phyloP scores from a whole-genome alignment of 2,888 invertebrate genomes.

The Teleogryllus oceanicus region DNA sequence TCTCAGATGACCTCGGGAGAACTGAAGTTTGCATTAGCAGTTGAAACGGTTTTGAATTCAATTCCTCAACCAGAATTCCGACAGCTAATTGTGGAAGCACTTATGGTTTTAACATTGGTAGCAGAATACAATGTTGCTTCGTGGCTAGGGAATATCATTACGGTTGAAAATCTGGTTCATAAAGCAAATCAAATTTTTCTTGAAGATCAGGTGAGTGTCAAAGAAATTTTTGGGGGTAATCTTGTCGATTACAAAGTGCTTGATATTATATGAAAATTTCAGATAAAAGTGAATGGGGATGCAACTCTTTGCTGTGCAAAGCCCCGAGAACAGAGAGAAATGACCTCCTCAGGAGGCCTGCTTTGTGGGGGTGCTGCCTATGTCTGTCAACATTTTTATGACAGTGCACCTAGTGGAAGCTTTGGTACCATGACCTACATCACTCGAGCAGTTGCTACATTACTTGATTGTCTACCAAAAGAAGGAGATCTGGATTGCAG shows the following conservation, averaged over 20 bases:
- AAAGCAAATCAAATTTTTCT: slow-evolving; percentile 92
- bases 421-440: slow-evolving; percentile 98
- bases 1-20: slow-evolving; percentile 92
- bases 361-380: slow-evolving; percentile 91
- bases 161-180: slow-evolving; percentile 89
- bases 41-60: slow-evolving; percentile 93
- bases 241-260: not conserved
- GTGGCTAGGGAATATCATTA: slow-evolving; percentile 73
- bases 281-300: slow-evolving; percentile 84
- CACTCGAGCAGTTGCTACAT: slow-evolving; percentile 73
- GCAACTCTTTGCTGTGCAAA: slow-evolving; percentile 92
- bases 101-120: slow-evolving; percentile 92
- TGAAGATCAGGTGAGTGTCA: slow-evolving; percentile 78
- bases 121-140: slow-evolving; percentile 79
- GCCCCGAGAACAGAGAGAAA: slow-evolving; percentile 59
- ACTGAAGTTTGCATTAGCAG: slow-evolving; percentile 94
- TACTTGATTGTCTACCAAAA: slow-evolving; percentile 70
- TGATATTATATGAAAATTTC: slow-evolving; percentile 38
- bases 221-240: not conserved
- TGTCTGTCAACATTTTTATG: slow-evolving; percentile 95
- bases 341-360: slow-evolving; percentile 59
- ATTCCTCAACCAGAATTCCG: slow-evolving; percentile 98
- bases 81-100: slow-evolving; percentile 92
- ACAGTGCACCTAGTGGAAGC: slow-evolving; percentile 95
- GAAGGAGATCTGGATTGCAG: slow-evolving; percentile 78